Base-by-base conservation (phyloP, 2,888 invertebrate species). In the Athetis lepigone region DNA sequence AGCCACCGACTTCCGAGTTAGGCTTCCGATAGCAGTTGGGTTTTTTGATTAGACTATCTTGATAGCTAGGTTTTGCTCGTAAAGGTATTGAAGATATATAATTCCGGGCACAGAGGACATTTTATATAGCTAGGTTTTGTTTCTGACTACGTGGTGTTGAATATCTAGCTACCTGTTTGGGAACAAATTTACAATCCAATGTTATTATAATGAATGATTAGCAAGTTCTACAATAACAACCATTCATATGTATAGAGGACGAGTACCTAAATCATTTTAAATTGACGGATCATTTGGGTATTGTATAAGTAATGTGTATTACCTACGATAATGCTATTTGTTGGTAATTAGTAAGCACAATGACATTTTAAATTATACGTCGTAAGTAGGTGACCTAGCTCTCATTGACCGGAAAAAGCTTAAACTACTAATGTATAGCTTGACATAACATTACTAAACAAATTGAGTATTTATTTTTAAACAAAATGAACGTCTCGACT, bases 401-500 rank as follows among this genome's bases (percentile, higher is more conserved):
- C 13, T 33, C 13, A 13, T 33, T 33, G 33, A 13, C 11, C 33
- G 33, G 13, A 33, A 33, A 33, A 13, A 33, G 13, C 13, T 33
- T 33, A 13, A 4, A 33, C 13, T 33, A 13, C 13, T 13, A 33
- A 33, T 13, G 33, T 29, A 29, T 2, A 11, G 11, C n/a, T 29
- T 29, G 2, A 33, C 33, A 33, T 13, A 13, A 33, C 33, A 11
- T 33, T 33, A 33, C 33, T 13, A 13, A 13, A 33, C 33, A 33
- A 33, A 33, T 11, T 33, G 9, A 13, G 33, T 33, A 13, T 33
- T 29, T 33, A 33, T 33, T 33, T 33, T 33, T 4, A 33, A 33
- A 13, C 1, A 3, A 33, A 18, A 29, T 8, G 23, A 55, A 45
- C 43, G 36, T 66, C 27, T 25, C 37, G 36, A 43, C 36, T 25